Base-by-base conservation (phyloP, 2,113 vertebrate genomes). In the Cottus gobio region DNA sequence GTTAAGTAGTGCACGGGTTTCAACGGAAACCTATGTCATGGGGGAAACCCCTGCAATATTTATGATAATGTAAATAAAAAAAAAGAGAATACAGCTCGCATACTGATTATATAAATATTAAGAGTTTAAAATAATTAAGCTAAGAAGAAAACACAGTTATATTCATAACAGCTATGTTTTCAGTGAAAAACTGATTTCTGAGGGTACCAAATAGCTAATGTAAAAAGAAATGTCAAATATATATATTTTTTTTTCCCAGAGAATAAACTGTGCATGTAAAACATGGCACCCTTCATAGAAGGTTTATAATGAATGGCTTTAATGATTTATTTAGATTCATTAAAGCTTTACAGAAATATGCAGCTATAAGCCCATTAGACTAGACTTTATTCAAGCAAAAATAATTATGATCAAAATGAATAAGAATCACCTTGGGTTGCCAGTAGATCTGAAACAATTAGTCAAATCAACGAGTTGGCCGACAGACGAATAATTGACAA, bases 1-100 rank as follows among this genome's bases (percentile, higher is more conserved):
- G 87, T 83, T 65, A 94, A 94, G 82, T 93, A 94, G 93, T 91
- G 87, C 93, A 75, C 61, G 1, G 16, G 26, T 36, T 65, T 70
- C 34, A 71, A 66, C 58, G 36, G 61, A n/a, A 48, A 46, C 2
- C 36, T 36, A 46, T 26, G 79, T 77, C 52, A 16, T 5, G 11
- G 79, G 81, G 71, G 65, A 84, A 83, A 10, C 65, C 77, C 66
- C 11, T 3, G 15, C 2, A 18, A 50, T 71, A 30, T 30, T 42
- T 0, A 28, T 37, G 7, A 18, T 22, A 3, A 20, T 2, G 7
- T 0, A 20, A 22, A 48, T 16, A 30, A 39, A 5, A 3, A 16
- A n/a, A 36, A 57, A 50, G 1, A 1, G 2, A 16, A 28, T n/a
- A 60, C n/a, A 36, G 26, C 16, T 39, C 5, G 11, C 1, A 3